These are phyloP conservation scores for Cephus sareptanus DNA, from an alignment of 2,888 invertebrate genomes.

Conservation along the genomic window DNA sequence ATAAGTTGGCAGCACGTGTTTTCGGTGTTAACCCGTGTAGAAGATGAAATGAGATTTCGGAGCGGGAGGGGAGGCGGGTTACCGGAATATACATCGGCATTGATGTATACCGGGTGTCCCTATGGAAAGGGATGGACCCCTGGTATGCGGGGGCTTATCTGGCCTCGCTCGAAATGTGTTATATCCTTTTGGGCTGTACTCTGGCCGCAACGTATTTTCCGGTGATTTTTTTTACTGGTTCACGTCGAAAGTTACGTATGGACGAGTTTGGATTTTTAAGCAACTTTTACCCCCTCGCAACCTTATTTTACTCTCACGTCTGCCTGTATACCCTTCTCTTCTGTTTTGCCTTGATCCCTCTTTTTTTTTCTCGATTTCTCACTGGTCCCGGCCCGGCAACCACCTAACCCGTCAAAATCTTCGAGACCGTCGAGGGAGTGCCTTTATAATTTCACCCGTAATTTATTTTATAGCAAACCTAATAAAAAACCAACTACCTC, in stretches of 20 bases:
- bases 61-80: slow-evolving; percentile 27
- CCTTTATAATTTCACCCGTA: slow-evolving; percentile 51
- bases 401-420: neutral
- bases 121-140: slow-evolving; percentile 19
- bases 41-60: slow-evolving; percentile 54
- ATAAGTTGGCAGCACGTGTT: slow-evolving; percentile 57
- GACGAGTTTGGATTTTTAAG: slow-evolving; percentile 28
- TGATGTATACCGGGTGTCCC: slow-evolving; percentile 42
- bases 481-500: slow-evolving; percentile 41
- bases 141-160: slow-evolving; percentile 21
- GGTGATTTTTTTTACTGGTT: slow-evolving; percentile 8
- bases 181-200: slow-evolving; percentile 3
- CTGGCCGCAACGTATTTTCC: slow-evolving; percentile 2
- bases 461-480: slow-evolving; percentile 47
- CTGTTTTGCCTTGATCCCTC: slow-evolving; percentile 13
- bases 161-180: slow-evolving; percentile 23
- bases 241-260: slow-evolving; percentile 34
- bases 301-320: slow-evolving; percentile 3
- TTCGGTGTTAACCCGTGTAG: slow-evolving; percentile 58
- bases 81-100: slow-evolving; percentile 27
- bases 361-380: neutral
- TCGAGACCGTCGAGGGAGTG: slow-evolving; percentile 2
- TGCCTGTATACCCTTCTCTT: slow-evolving; percentile 1
- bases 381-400: neutral
- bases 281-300: neutral